phyloP scores from a whole-genome alignment of 2,797 vertebrate species.

The Pangasius sanitwongsei region DNA sequence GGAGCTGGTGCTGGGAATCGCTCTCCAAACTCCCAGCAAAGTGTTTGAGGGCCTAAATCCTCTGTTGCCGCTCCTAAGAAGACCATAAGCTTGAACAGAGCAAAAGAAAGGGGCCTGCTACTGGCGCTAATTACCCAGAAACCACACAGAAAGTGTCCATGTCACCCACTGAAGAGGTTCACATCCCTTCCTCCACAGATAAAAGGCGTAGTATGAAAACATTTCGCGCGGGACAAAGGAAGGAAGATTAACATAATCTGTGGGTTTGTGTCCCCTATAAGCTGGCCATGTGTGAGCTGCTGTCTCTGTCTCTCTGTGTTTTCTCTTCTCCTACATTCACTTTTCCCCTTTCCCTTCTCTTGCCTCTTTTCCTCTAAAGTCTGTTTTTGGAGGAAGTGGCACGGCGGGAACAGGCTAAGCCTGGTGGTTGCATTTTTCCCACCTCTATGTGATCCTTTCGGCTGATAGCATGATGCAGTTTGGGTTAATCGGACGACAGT shows the following conservation, averaged over 20 bases:
- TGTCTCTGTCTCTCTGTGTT: conserved; percentile 67
- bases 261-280: conserved; percentile 97
- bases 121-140: conserved; percentile 99
- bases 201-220: conserved; percentile 99
- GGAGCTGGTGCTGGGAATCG: conserved; percentile 79
- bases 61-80: conserved; percentile 97
- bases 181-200: conserved; percentile 98
- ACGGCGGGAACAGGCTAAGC: conserved; percentile 86
- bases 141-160: conserved; percentile 99
- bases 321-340: conserved; percentile 50
- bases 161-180: conserved; percentile 99
- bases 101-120: conserved; percentile 97
- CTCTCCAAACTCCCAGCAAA: conserved; percentile 83
- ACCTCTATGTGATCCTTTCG: conserved; percentile 94
- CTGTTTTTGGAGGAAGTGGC: conserved; percentile 86
- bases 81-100: conserved; percentile 98
- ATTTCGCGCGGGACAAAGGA: conserved; percentile 97
- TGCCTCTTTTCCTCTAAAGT: conserved; percentile 84
- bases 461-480: conserved; percentile 83
- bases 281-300: conserved; percentile 91
- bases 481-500: conserved; percentile 86
- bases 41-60: conserved; percentile 84
- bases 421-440: conserved; percentile 93
- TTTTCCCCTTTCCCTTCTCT: conserved; percentile 68
- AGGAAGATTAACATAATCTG: conserved; percentile 99